Evolutionary conservation across 2,797 vertebrate species (phyloP), one percentile per base, ranked within the genome.

Genomic region (Microchirus variegatus): DNA sequence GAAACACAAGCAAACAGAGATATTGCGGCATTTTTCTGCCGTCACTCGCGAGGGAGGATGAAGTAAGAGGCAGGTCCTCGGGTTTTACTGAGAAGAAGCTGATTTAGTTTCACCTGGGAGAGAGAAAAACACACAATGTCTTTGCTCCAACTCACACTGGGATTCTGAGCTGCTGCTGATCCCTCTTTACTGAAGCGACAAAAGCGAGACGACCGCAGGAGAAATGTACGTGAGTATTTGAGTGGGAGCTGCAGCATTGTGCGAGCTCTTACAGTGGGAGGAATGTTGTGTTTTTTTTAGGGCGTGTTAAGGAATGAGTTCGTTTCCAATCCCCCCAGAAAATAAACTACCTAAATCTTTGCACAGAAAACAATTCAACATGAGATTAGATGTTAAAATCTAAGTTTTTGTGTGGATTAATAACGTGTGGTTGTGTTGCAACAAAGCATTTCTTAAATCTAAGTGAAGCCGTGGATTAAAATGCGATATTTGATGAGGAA

Each of bases 221-320:
- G 55, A 76, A 31, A 88, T 84, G 87, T 87, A 10, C 79, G 84
- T 77, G 56, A 61, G 9, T 19, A 26, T 3, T 11, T 10, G 8
- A 15, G 9, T 38, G 18, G 40, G 10, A 17, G 42, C 43, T 0
- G 3, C 26, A 46, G 46, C 3, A 4, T 42, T 9, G 43, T 41
- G 2, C 15, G 35, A 44, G 40, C 0, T 42, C 3, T 61, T 1
- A 4, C 43, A 19, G 42, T 7, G 46, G 14, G 9, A 71, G 60
- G 67, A 81, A 75, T 81, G 69, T 1, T 36, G 38, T 43, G 15
- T 37, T 45, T 46, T 26, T 47, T 26, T 22, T 26, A 48, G 60
- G 60, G 56, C 19, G 59, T 61, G 45, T 53, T 31, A 8, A 31
- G 31, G 31, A 31, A 31, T 31, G 31, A 22, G 22, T 22, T 5